Base-by-base conservation (phyloP, 2,888 invertebrate species). In the Tinea trinotella region DNA sequence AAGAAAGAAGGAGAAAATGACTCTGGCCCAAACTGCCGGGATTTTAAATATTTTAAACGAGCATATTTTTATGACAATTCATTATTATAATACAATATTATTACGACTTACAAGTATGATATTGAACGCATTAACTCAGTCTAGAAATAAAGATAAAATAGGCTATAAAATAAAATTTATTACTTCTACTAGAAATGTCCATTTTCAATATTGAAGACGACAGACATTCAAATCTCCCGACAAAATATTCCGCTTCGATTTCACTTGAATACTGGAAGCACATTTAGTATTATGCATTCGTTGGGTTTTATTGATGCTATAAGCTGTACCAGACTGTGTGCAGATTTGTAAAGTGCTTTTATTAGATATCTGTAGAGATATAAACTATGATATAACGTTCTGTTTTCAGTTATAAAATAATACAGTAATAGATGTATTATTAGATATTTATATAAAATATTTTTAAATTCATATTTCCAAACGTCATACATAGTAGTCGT, bases 271-370 rank as follows among this genome's bases (percentile, higher is more conserved):
- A 46, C 7, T 19, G 40, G 7, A 7, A 40, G 17, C 17, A 13
- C 40, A 40, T 40, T 40, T 40, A 40, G 24, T 48, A 19, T n/a
- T 56, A 63, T 69, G 69, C 69, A 70, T 72, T 76, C 71, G 68
- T 67, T 66, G 66, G 68, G 65, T 75, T 79, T 78, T 76, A 79
- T 78, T 68, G 76, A 74, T 68, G 76, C 74, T 76, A 76, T 79
- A 77, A 76, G 71, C 64, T 18, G 20, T 30, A 10, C 30, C 30
- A 30, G 30, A 30, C 30, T 7, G 30, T n/a, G n/a, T 30, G 30
- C 30, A 30, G 30, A 30, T 30, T 30, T 30, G 30, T 30, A 30
- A 30, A 30, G 30, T 30, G 30, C 30, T 30, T 7, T 30, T 40
- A 13, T n/a, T 40, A 40, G 3, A 40, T 40, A 12, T 40, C 15